Percentiles rank a stretch among this genome's conserved stretches.
These are phyloP conservation scores for Leptosomus discolor DNA, from an alignment of 2,113 vertebrate species.

Conservation along the genomic window DNA sequence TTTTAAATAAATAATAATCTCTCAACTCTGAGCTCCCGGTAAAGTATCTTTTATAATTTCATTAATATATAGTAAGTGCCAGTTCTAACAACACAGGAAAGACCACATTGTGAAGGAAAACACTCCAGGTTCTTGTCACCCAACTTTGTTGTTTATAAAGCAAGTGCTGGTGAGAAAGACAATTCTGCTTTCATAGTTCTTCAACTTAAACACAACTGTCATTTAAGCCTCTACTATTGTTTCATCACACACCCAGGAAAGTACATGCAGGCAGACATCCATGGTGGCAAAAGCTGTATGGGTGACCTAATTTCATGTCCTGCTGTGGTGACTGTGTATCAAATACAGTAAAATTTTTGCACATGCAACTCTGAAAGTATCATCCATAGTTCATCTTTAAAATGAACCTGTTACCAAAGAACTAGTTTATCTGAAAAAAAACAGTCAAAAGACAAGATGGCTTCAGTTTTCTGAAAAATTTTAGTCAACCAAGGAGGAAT, in stretches of 20 bases:
- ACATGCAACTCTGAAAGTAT: background rate
- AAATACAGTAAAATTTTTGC: background rate
- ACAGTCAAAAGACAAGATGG: background rate
- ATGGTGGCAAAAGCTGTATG: background rate
- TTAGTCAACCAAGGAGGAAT: background rate
- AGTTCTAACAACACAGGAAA: background rate
- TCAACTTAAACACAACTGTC: background rate
- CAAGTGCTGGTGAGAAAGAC: background rate
- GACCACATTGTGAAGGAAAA: constrained; percentile 7
- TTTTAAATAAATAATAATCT: background rate
- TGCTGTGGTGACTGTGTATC: background rate
- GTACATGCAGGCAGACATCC: background rate
- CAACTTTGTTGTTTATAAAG: background rate
- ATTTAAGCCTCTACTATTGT: background rate
- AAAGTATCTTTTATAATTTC: background rate
- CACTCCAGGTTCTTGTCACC: background rate
- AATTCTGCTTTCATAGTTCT: background rate
- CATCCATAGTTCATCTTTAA: background rate
- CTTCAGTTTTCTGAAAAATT: background rate
- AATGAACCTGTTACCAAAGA: background rate
- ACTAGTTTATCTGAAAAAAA: background rate
- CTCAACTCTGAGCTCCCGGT: background rate
- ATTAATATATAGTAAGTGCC: background rate
- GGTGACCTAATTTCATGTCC: background rate
- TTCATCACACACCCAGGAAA: background rate